phyloP scores from a whole-genome alignment of 2,113 vertebrate genomes.

The Dendropsophus ebraccatus region DNA sequence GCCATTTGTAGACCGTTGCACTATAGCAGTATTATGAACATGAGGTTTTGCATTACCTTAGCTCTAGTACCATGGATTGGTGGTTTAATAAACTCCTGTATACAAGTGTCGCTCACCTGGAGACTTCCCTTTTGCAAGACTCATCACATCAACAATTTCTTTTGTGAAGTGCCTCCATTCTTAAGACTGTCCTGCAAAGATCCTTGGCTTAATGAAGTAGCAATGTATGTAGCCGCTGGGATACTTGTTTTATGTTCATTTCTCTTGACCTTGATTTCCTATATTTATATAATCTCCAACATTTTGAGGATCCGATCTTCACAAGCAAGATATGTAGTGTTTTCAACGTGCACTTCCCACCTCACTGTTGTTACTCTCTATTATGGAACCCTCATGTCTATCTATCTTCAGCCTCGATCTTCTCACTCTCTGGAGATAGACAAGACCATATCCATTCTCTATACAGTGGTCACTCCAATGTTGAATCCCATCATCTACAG shows the following conservation, averaged over 20 bases:
- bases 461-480: background rate
- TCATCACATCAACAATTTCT: background rate
- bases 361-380: conserved; percentile 21
- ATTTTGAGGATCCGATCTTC: conserved; percentile 28
- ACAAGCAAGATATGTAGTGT: conserved; percentile 30
- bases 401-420: background rate
- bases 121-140: conserved; percentile 6
- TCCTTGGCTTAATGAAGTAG: conserved; percentile 42
- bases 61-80: background rate
- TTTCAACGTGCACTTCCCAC: conserved; percentile 51
- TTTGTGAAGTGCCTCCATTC: background rate
- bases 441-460: background rate
- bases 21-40: conserved; percentile 34
- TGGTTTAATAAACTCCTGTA: background rate
- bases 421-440: background rate
- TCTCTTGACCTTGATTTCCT: conserved; percentile 3
- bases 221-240: conserved; percentile 60
- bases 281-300: conserved; percentile 7
- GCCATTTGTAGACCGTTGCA: conserved; percentile 26
- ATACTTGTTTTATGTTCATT: background rate
- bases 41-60: background rate
- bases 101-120: conserved; percentile 13
- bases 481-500: background rate
- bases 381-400: conserved; percentile 20
- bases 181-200: conserved; percentile 59